Conservation (phyloP, 2,797 vertebrate species). For the Gorsachius magnificus region DNA sequence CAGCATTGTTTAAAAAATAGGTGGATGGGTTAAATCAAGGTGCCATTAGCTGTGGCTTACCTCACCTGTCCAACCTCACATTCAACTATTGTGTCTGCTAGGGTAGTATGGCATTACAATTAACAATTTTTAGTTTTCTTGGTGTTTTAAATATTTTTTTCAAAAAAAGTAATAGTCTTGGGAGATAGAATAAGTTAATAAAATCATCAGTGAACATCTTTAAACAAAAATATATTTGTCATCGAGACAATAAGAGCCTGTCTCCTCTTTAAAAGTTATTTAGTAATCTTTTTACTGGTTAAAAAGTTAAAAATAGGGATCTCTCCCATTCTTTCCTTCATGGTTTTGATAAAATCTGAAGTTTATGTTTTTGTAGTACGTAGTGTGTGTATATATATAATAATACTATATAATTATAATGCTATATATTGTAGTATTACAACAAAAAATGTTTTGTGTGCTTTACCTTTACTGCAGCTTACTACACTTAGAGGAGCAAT, state of each 20-base stretch:
- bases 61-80: neutral
- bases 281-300: neutral
- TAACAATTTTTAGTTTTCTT: neutral
- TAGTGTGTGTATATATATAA: too few relatives aligned
- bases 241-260: neutral
- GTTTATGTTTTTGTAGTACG: neutral
- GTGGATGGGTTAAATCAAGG: neutral
- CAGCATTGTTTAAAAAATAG: neutral
- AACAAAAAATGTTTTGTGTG: neutral
- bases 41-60: neutral
- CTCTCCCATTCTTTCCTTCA: neutral
- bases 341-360: neutral
- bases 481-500: constrained; percentile 94
- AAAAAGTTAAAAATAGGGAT: neutral
- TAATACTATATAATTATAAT: too few relatives aligned
- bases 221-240: neutral
- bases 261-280: neutral
- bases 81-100: neutral
- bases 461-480: constrained; percentile 75
- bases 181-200: neutral
- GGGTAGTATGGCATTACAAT: neutral
- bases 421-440: neutral
- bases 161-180: neutral
- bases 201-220: neutral
- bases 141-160: neutral